Evolutionary conservation across 2,113 vertebrate species (phyloP).

Genomic region (Scortum barcoo): DNA sequence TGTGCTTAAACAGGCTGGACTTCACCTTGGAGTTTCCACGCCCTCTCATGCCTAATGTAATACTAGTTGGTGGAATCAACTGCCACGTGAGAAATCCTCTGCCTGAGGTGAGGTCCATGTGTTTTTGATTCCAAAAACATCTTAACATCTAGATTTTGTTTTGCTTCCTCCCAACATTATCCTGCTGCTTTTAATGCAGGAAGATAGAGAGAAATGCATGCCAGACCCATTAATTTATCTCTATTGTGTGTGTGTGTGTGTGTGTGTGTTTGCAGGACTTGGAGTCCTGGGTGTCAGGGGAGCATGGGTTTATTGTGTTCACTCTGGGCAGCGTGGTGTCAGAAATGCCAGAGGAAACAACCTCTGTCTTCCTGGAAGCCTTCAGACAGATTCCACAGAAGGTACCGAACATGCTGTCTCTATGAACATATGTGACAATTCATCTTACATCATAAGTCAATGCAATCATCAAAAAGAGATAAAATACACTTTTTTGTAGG

Average conservation of each 20-base stretch:
- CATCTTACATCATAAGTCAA: neutral
- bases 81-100: constrained; percentile 78
- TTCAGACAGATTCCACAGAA: constrained; percentile 92
- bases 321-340: constrained; percentile 91
- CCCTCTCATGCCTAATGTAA: constrained; percentile 90
- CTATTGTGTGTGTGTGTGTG: neutral
- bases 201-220: neutral
- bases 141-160: neutral
- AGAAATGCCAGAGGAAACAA: constrained; percentile 87
- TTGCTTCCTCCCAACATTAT: neutral
- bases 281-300: constrained; percentile 90
- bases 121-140: neutral
- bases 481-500: constrained; percentile 75
- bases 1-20: constrained; percentile 78
- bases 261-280: constrained; percentile 86
- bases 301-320: constrained; percentile 93
- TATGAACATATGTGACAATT: too few relatives aligned
- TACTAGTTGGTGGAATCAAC: constrained; percentile 88
- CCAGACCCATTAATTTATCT: too few relatives aligned
- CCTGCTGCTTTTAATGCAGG: neutral
- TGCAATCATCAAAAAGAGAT: neutral
- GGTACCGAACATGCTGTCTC: too few relatives aligned
- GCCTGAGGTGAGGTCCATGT: constrained; percentile 65
- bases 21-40: constrained; percentile 88
- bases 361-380: constrained; percentile 87